Evolutionary conservation across 1,140 invertebrate species (phyloP).

Genomic region (Conus ventricosus): DNA sequence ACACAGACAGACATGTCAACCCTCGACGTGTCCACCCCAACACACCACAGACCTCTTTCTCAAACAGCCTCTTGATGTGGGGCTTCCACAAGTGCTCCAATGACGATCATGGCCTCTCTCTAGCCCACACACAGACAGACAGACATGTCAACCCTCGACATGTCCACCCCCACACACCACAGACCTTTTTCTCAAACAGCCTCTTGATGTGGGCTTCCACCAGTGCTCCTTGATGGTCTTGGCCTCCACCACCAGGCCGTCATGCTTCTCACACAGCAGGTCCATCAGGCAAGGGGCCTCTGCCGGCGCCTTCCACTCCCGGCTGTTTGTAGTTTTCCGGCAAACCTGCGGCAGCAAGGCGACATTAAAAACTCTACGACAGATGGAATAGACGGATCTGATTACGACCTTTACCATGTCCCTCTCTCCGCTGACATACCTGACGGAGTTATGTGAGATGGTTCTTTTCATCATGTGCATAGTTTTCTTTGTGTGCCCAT

Average conservation of each 20-base stretch:
- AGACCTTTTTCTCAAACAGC: constrained; percentile 86
- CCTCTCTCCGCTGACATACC: no score
- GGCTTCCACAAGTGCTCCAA: constrained; percentile 92
- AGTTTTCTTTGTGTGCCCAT: no score
- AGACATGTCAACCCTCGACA: neutral
- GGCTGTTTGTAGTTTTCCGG: constrained; percentile 83
- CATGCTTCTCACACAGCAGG: constrained; percentile 86
- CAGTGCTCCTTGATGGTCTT: constrained; percentile 93
- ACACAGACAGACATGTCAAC: neutral
- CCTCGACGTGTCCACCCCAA: no score
- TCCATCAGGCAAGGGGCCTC: constrained; percentile 89
- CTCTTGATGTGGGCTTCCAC: constrained; percentile 87
- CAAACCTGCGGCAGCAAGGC: constrained; percentile 58
- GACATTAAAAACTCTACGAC: neutral
- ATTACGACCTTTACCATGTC: no score
- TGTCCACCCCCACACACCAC: neutral
- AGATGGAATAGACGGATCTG: no score
- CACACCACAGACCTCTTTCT: constrained; percentile 79
- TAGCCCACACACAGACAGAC: constrained; percentile 78
- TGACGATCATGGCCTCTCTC: constrained; percentile 91
- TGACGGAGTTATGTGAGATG: no score
- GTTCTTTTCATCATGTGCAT: no score
- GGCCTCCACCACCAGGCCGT: constrained; percentile 89
- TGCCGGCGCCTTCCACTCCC: constrained; percentile 80
- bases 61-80: constrained; percentile 87